A percentile compares a stretch with the other conserved stretches of the same genome.
phyloP scores from a whole-genome alignment of 1,140 invertebrate genomes.

The Chironomus tepperi region DNA sequence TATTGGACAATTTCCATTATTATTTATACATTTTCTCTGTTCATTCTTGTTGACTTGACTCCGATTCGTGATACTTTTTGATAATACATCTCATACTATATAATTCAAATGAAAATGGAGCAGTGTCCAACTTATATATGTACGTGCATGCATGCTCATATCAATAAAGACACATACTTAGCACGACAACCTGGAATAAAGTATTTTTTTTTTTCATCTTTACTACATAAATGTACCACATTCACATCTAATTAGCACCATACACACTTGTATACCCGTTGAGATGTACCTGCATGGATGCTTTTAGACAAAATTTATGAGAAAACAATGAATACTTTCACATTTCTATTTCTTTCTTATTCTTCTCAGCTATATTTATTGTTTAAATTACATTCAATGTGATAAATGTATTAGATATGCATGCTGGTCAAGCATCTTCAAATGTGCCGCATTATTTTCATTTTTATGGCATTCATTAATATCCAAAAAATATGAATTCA shows the following conservation, averaged over 20 bases:
- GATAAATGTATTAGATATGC: background rate
- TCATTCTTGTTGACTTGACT: background rate
- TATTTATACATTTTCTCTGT: background rate
- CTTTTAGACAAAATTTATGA: background rate
- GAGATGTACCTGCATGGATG: background rate
- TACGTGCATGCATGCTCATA: background rate
- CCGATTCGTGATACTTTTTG: background rate
- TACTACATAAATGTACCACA: no score
- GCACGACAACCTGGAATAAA: background rate
- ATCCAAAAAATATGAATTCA: background rate
- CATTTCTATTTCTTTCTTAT: background rate
- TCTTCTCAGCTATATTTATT: background rate
- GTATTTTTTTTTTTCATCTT: background rate
- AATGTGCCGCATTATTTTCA: background rate
- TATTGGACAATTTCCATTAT: slow-evolving; percentile 9
- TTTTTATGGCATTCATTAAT: background rate
- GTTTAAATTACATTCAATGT: background rate
- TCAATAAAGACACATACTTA: no score
- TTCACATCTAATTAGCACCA: slow-evolving; percentile 1
- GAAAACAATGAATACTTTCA: slow-evolving; percentile 4
- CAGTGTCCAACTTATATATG: slow-evolving; percentile 3
- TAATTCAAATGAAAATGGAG: slow-evolving; percentile 1
- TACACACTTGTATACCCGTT: background rate
- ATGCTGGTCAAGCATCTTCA: background rate
- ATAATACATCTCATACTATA: background rate